A percentile compares a stretch with the other conserved stretches of the same genome.
These are phyloP conservation scores for Pimpla rufipes DNA, from an alignment of 2,888 invertebrate species.

Conservation along the genomic window DNA sequence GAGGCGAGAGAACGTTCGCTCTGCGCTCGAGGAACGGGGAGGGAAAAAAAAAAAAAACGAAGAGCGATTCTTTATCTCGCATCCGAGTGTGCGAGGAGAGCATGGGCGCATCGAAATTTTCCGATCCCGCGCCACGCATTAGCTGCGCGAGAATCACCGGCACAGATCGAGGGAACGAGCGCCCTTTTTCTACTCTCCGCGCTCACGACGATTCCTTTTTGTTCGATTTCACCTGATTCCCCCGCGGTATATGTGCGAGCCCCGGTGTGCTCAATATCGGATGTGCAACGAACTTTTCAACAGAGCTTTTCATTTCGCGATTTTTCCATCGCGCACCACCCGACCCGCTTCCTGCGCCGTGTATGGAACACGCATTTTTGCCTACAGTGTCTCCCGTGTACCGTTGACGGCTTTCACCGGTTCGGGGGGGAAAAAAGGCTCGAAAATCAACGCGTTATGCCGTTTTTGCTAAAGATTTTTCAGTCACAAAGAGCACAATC, in stretches of 20 bases:
- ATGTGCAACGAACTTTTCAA: conserved; percentile 54
- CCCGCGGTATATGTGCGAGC: conserved; percentile 16
- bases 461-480: background rate
- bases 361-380: conserved; percentile 13
- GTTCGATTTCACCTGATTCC: conserved; percentile 39
- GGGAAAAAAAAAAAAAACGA: background rate
- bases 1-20: conserved; percentile 35
- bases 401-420: conserved; percentile 23
- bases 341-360: background rate
- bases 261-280: conserved; percentile 38
- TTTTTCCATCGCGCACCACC: conserved; percentile 52
- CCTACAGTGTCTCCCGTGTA: background rate
- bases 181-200: conserved; percentile 41
- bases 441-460: background rate
- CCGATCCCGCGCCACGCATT: conserved; percentile 61
- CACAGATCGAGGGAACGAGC: conserved; percentile 49
- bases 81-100: conserved; percentile 16
- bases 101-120: conserved; percentile 59
- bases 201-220: conserved; percentile 42
- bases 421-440: conserved; percentile 15
- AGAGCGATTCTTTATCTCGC: conserved; percentile 40
- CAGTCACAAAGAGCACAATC: background rate
- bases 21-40: conserved; percentile 16
- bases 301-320: conserved; percentile 61
- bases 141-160: conserved; percentile 42